Evolutionary conservation across 2,113 vertebrate species (phyloP).

Genomic region (Seriola rivoliana): DNA sequence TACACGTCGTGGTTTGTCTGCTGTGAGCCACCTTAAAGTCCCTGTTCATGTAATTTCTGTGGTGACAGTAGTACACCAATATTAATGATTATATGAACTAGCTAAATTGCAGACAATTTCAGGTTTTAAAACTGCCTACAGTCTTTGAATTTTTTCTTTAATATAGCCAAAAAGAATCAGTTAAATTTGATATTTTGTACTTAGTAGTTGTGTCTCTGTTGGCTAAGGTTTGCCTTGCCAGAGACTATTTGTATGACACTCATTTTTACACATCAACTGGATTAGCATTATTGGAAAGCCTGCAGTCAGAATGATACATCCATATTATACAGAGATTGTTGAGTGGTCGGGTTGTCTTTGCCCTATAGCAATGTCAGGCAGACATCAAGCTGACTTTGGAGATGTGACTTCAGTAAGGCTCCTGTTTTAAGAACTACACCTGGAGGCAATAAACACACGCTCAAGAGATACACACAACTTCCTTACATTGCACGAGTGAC

Average conservation of each 20-base stretch:
- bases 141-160: too few relatives aligned
- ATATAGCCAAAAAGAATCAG: background rate
- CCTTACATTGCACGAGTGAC: constrained; percentile 17
- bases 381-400: constrained; percentile 5
- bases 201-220: constrained; percentile 18
- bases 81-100: background rate
- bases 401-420: background rate
- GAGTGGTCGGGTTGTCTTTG: constrained; percentile 1
- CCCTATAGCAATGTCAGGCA: background rate
- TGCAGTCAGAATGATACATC: constrained; percentile 32
- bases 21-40: background rate
- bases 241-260: constrained; percentile 8
- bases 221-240: background rate
- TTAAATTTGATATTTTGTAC: background rate
- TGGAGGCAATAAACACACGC: constrained; percentile 1
- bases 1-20: background rate
- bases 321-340: background rate
- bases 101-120: background rate
- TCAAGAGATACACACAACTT: background rate
- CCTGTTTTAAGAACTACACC: background rate
- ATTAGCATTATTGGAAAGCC: constrained; percentile 29
- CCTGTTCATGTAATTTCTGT: background rate
- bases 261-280: constrained; percentile 26
- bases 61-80: background rate
- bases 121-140: background rate